phyloP scores from a whole-genome alignment of 1,140 invertebrate genomes.

The Ditylenchus dipsaci region DNA sequence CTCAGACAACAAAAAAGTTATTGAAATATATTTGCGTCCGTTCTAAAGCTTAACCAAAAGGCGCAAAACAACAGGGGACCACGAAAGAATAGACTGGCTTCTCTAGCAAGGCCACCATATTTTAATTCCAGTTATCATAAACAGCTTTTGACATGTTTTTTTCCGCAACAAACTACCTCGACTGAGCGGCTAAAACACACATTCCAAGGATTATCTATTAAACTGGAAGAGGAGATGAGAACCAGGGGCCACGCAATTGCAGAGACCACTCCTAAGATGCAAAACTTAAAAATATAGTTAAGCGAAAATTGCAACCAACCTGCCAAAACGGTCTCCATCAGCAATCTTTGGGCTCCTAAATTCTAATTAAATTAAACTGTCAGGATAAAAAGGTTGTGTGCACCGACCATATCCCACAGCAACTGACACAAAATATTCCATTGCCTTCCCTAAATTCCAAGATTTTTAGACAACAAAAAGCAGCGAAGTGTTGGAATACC shows the following conservation, averaged over 20 bases:
- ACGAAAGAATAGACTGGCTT: no score
- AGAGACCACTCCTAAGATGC: constrained; percentile 62
- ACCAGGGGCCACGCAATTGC: constrained; percentile 71
- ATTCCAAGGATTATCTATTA: constrained; percentile 74
- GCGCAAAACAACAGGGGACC: no score
- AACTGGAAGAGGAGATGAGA: constrained; percentile 65
- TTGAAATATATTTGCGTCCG: no score
- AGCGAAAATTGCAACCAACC: constrained; percentile 60
- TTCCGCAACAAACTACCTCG: constrained; percentile 54
- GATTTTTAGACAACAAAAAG: no score
- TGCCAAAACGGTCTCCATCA: constrained; percentile 70
- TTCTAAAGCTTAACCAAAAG: no score
- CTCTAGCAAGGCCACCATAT: no score
- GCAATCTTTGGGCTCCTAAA: constrained; percentile 67
- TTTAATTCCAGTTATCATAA: no score
- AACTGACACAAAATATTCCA: constrained; percentile 64
- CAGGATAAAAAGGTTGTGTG: background rate
- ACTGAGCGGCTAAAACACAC: constrained; percentile 68
- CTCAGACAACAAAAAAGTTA: no score
- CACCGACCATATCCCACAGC: background rate
- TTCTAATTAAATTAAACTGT: background rate
- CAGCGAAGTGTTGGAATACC: constrained; percentile 11
- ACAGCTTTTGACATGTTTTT: no score
- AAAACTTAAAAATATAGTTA: constrained; percentile 6
- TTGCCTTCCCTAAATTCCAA: constrained; percentile 57